Base-by-base conservation (phyloP, 2,797 vertebrate genomes). In the Acrossocheilus fasciatus region DNA sequence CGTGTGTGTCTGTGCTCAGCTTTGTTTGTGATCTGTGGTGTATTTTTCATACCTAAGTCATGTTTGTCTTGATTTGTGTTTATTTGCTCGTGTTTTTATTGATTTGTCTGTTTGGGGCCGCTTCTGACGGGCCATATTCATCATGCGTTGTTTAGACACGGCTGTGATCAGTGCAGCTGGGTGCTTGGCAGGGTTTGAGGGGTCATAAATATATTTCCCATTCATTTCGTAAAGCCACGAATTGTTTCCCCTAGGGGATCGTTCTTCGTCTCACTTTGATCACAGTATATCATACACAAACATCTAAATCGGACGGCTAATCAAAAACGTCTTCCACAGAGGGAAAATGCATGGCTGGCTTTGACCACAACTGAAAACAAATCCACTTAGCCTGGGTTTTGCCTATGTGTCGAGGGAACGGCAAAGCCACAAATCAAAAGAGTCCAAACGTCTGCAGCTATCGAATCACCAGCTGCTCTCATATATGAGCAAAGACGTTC, bases 401-500 rank as follows among this genome's bases (percentile, higher is more conserved):
- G 89, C 89, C 86, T 88, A 81, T 88, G 82, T 90, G 88, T 90
- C 87, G 73, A 50, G 89, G 90, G 88, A 90, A 86, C 34, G 64
- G 86, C 86, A 86, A 92, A 92, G 91, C 92, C 92, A 82, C 92
- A 92, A 89, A 91, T 90, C 88, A 89, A 91, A 90, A 89, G 39
- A 66, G 74, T 77, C 87, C 85, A 90, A 90, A 91, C 86, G 79
- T 82, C 82, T 89, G 85, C 62, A 91, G 86, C 84, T 88, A 91
- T 91, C 84, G 89, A 91, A 92, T 92, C 88, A 86, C 87, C 90
- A 91, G 91, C 90, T 92, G 90, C 89, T 91, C 79, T 73, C 82
- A 14, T 36, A 83, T 86, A 88, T 69, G 68, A 87, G 74, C 80
- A 76, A 87, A 82, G 82, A 77, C 64, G 34, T 76, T 86, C 88